A percentile compares a stretch with the other conserved stretches of the same genome.
These are phyloP conservation scores for Chloroceryle amazona DNA, from an alignment of 2,797 vertebrate genomes.

Conservation along the genomic window DNA sequence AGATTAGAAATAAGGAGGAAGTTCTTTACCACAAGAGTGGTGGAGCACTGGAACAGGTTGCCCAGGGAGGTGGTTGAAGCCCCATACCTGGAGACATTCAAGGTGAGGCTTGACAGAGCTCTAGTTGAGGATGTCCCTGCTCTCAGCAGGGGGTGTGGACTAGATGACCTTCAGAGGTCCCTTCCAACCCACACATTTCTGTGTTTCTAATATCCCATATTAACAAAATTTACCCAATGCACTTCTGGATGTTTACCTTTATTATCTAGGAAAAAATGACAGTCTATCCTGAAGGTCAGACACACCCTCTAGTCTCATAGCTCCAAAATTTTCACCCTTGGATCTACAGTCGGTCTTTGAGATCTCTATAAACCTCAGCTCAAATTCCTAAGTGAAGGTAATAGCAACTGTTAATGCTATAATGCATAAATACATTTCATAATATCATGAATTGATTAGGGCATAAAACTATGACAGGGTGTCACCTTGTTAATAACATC, in stretches of 20 bases:
- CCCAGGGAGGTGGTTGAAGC: too few species aligned
- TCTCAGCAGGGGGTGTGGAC: too few species aligned
- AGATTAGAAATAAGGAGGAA: too few species aligned
- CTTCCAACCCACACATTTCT: too few species aligned
- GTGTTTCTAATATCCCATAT: neutral
- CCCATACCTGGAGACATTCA: too few species aligned
- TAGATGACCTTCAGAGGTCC: too few species aligned
- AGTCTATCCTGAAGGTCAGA: neutral
- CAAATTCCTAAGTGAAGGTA: neutral
- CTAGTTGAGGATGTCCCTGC: too few species aligned
- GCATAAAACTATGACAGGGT: neutral
- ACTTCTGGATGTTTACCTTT: neutral
- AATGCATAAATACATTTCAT: neutral
- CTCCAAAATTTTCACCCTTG: neutral
- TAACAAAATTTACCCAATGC: neutral
- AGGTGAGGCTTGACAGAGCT: too few species aligned
- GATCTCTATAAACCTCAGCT: neutral
- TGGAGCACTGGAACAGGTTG: too few species aligned
- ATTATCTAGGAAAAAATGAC: neutral
- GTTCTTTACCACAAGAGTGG: too few species aligned
- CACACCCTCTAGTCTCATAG: neutral
- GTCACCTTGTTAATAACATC: neutral
- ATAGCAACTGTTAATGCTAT: neutral
- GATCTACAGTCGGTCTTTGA: neutral
- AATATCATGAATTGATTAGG: neutral